A percentile compares a stretch with the other conserved stretches of the same genome.
These are phyloP conservation scores for Falco peregrinus DNA, from an alignment of 2,797 vertebrate genomes.

Conservation along the genomic window DNA sequence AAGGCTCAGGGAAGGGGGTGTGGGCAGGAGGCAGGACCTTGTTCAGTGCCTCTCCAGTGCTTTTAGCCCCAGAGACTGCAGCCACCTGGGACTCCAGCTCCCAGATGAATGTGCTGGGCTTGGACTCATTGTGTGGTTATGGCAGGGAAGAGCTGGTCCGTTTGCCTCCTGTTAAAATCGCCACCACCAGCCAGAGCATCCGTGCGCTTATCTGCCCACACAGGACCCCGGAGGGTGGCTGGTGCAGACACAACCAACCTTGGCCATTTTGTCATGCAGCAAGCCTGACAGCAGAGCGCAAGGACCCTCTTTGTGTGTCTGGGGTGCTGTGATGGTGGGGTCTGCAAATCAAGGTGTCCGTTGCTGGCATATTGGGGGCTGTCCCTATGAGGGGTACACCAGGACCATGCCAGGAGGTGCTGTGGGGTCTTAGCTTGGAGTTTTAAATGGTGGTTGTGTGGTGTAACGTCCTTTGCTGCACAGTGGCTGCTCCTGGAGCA, in stretches of 20 bases:
- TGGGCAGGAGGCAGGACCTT: neutral
- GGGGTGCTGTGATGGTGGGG: neutral
- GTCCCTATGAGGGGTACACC: fast-evolving
- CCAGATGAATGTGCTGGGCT: neutral
- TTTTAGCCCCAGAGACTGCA: neutral
- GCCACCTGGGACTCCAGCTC: fast-evolving
- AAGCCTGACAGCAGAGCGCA: fast-evolving
- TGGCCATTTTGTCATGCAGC: fast-evolving
- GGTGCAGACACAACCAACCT: neutral
- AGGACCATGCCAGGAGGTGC: neutral
- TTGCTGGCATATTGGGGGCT: neutral
- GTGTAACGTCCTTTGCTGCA: neutral
- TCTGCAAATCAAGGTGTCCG: neutral
- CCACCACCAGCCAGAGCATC: neutral
- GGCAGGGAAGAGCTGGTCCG: neutral
- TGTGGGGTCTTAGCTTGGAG: neutral
- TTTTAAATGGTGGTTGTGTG: neutral
- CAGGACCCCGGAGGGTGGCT: neutral
- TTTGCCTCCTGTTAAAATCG: neutral
- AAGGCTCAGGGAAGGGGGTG: neutral
- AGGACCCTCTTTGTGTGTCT: neutral
- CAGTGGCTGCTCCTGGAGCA: neutral
- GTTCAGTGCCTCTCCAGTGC: neutral
- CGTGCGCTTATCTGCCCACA: neutral
- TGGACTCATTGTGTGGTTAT: neutral